These are phyloP conservation scores for Clarias macrocephalus DNA, from an alignment of 2,113 vertebrate genomes.

Conservation along the genomic window DNA sequence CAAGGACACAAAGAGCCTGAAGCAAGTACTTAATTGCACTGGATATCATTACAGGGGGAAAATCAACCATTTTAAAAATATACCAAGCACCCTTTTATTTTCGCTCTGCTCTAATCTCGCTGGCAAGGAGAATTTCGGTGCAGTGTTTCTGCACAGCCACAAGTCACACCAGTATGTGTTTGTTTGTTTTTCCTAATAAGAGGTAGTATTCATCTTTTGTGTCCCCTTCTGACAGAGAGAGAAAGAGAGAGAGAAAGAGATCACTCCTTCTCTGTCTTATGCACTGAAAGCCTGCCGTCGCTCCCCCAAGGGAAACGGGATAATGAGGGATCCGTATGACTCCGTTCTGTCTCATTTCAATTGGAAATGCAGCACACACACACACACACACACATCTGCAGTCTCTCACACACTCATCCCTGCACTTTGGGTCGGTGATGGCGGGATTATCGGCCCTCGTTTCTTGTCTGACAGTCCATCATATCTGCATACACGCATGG, in stretches of 20 bases:
- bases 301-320: constrained; percentile 67
- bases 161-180: constrained; percentile 35
- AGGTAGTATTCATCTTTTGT: constrained; percentile 50
- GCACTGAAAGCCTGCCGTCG: constrained; percentile 58
- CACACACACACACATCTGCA: constrained; percentile 53
- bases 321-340: constrained; percentile 72
- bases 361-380: constrained; percentile 70
- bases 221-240: constrained; percentile 34
- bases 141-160: constrained; percentile 50
- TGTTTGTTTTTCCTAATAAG: constrained; percentile 55
- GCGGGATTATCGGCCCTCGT: constrained; percentile 67
- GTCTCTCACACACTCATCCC: constrained; percentile 45
- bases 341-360: constrained; percentile 74
- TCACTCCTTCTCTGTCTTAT: constrained; percentile 57
- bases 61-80: constrained; percentile 81
- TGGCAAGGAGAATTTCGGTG: constrained; percentile 39
- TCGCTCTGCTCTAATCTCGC: constrained; percentile 69
- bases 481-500: constrained; percentile 54
- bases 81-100: constrained; percentile 76
- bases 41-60: constrained; percentile 75
- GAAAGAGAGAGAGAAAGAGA: constrained; percentile 42
- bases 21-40: constrained; percentile 76
- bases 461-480: constrained; percentile 69
- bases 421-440: constrained; percentile 71
- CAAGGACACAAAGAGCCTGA: constrained; percentile 73